Percentiles rank a stretch among this genome's conserved stretches.
Conservation (phyloP, 2,113 vertebrate genomes). For the pig (Sus scrofa) region T2T-Sscrofa CM000816.6:38773001-38773500, state of each 20-base stretch:
- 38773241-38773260: background rate
- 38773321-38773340: background rate
- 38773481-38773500: accelerated
- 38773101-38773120: background rate
- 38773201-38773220: background rate
- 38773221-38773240: background rate
- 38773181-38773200: background rate
- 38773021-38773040: background rate
- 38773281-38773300: background rate
- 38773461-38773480: background rate
- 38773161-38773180: constrained; percentile 5
- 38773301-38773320: background rate
- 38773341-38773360: background rate
- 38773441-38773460: background rate
- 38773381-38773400: background rate
- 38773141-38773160: background rate
- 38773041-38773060: background rate
- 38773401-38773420: background rate
- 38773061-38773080: background rate
- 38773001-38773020: background rate
- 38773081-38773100: background rate
- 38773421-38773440: background rate
- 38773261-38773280: background rate
- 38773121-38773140: background rate
- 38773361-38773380: accelerated